Base-by-base conservation (phyloP, 2,888 invertebrate genomes). In the Steinernema hermaphroditum region DNA sequence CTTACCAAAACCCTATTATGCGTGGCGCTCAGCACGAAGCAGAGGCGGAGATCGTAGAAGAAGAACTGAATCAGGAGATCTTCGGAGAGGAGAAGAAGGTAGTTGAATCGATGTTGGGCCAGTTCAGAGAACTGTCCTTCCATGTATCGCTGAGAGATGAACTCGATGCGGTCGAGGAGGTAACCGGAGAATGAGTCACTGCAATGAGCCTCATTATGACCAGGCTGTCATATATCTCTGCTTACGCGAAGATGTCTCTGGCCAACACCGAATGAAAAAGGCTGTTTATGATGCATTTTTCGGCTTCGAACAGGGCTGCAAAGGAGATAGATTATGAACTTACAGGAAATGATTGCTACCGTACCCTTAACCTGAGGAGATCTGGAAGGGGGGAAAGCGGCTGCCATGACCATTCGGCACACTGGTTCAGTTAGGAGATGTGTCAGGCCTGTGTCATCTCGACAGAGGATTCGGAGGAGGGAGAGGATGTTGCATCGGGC, bases 21-120 rank as follows among this genome's bases (percentile, higher is more conserved):
- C 70, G 44, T 16, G 6, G 82, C 82, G 9, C 78, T 76, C 0
- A 74, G 70, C 37, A 81, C 76, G 43, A 82, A 82, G 14, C 74
- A 77, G 37, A 82, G 74, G 24, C 79, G 71, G 49, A 78, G 54
- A 41, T 82, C 82, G 9, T 79, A 77, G 69, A 74, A 80, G 70
- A 78, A 73, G 29, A 81, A 27, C 16, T 54, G 54, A 24, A 1
- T 27, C 6, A 54, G 22, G 54, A 54, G 22, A 27, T 27, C 54
- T 6, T 22, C 27, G 24, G 54, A 27, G 6, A 54, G 49, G 41
- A 77, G 76, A 4, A 71, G 46, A 2, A 76, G 43, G 8, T 75
- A 24, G 1, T 32, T 44, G 16, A 9, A n/a, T 19, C 62, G 27
- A 29, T 73, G 69, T 14, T 75, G 69, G 2, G 69, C 68, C 32